phyloP scores from a whole-genome alignment of 2,113 vertebrate species.

The Boleophthalmus pectinirostris region DNA sequence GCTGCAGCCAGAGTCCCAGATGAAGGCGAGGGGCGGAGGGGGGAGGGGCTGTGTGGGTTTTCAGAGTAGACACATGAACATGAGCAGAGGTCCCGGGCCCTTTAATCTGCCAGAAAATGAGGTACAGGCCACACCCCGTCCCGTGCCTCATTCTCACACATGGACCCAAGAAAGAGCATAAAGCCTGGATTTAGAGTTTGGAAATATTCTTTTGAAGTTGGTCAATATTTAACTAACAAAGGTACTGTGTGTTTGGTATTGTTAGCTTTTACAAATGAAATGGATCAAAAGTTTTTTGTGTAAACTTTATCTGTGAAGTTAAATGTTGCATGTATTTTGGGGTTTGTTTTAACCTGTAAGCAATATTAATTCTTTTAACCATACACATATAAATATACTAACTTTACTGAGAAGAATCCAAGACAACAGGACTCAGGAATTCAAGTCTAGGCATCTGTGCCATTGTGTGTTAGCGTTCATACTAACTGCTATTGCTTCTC shows the following conservation, averaged over 20 bases:
- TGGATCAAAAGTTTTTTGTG: too few species aligned
- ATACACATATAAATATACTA: too few species aligned
- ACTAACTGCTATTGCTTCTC: not conserved
- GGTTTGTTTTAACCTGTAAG: too few species aligned
- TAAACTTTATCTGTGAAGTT: too few species aligned
- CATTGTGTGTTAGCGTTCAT: not conserved
- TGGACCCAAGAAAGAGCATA: not conserved
- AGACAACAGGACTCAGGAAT: not conserved
- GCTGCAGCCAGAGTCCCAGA: constrained; percentile 35
- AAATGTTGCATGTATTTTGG: too few species aligned
- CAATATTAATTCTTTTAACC: too few species aligned
- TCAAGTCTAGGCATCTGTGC: not conserved
- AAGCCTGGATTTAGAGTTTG: constrained; percentile 8
- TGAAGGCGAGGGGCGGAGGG: constrained; percentile 37
- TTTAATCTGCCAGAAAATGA: constrained; percentile 74
- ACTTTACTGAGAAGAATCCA: too few species aligned
- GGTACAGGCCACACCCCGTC: constrained; percentile 59
- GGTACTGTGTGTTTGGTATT: constrained; percentile 47
- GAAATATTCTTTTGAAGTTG: constrained; percentile 12
- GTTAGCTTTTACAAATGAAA: not conserved
- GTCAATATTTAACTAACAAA: constrained; percentile 26
- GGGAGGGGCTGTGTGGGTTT: constrained; percentile 16
- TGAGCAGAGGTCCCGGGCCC: constrained; percentile 62
- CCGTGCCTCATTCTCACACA: constrained; percentile 36
- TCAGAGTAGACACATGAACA: constrained; percentile 28